phyloP scores from a whole-genome alignment of 2,797 vertebrate genomes.

The Diplodus puntazzo region DNA sequence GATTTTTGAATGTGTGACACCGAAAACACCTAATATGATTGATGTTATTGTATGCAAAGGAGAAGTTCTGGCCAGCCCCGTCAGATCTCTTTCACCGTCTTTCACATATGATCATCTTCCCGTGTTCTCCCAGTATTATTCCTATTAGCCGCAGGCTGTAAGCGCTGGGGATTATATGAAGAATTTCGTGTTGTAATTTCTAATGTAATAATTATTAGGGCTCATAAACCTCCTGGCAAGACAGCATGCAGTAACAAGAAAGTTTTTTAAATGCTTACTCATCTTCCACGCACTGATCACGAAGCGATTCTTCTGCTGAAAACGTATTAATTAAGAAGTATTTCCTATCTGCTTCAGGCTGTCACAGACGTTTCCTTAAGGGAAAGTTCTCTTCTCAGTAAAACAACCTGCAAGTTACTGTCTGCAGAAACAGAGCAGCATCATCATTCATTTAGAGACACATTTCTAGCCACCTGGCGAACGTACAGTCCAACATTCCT shows the following conservation, averaged over 20 bases:
- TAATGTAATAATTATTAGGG: conserved; percentile 8
- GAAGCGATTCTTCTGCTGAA: neutral
- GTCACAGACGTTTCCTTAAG: neutral
- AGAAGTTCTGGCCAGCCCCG: conserved; percentile 32
- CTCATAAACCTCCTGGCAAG: neutral
- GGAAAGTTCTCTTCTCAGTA: neutral
- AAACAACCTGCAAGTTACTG: neutral
- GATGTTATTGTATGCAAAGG: conserved; percentile 21
- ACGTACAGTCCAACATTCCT: neutral
- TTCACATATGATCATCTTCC: conserved; percentile 18
- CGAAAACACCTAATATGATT: conserved; percentile 5
- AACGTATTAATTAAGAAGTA: neutral
- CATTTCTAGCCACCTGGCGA: neutral
- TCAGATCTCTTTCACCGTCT: conserved; percentile 43
- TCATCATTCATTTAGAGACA: neutral
- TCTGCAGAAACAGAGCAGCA: neutral
- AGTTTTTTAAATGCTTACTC: neutral
- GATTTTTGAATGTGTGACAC: conserved; percentile 45
- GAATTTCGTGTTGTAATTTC: conserved; percentile 15
- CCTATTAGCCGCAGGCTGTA: neutral
- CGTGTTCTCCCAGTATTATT: neutral
- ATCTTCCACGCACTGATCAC: neutral
- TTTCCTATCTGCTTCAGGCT: neutral
- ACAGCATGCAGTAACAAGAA: conserved; percentile 1
- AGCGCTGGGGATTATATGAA: neutral